A percentile compares a stretch with the other conserved stretches of the same genome.
Conservation (phyloP, 2,797 vertebrate species). For the Carapus acus region DNA sequence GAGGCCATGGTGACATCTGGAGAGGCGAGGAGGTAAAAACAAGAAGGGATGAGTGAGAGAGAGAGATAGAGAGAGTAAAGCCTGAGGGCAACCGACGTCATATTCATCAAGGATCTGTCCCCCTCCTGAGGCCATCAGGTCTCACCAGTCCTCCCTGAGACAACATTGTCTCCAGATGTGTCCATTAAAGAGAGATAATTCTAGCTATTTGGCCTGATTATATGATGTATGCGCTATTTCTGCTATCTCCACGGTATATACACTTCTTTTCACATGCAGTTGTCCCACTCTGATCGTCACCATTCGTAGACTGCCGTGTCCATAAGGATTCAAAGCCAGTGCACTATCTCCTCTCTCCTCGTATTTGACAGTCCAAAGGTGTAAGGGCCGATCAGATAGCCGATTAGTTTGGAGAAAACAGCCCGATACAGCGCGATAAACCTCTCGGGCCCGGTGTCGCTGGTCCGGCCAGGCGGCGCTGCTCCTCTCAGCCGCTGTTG, state of each 20-base stretch:
- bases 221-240: too few species aligned
- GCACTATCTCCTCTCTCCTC: conserved; percentile 8
- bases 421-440: not conserved
- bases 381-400: conserved; percentile 26
- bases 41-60: not conserved
- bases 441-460: not conserved
- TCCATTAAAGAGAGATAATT: too few species aligned
- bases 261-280: not conserved
- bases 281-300: conserved; percentile 23
- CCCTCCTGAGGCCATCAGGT: too few species aligned
- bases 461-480: not conserved
- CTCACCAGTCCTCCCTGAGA: too few species aligned
- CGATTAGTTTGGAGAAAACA: conserved; percentile 1
- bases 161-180: too few species aligned
- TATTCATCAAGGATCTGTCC: too few species aligned
- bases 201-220: too few species aligned
- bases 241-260: too few species aligned
- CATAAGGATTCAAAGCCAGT: conserved; percentile 46
- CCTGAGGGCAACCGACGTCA: too few species aligned
- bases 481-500: conserved; percentile 22
- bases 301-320: conserved; percentile 16
- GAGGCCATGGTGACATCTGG: conserved; percentile 70
- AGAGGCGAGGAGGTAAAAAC: not conserved
- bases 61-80: not conserved
- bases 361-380: conserved; percentile 57